phyloP scores from a whole-genome alignment of 2,797 vertebrate genomes.

The Apogon hyalosoma region DNA sequence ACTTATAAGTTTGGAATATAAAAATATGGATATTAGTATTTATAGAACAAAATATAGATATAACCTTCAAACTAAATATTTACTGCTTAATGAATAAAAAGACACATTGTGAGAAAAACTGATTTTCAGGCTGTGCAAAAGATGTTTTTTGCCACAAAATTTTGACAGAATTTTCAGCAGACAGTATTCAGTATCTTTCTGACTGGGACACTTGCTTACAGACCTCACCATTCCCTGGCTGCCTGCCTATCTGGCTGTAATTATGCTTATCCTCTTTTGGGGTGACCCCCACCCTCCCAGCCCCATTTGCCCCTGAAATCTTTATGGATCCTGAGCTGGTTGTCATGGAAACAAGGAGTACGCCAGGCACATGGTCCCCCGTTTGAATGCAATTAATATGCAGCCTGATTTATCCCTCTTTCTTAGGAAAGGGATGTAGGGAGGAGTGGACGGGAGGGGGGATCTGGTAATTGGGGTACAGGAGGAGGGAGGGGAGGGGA shows the following conservation, averaged over 20 bases:
- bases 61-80: too few species aligned
- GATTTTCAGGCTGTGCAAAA: background rate
- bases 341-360: conserved; percentile 85
- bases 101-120: too few species aligned
- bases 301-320: conserved; percentile 77
- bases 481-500: conserved; percentile 35
- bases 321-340: conserved; percentile 80
- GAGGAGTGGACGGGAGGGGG: conserved; percentile 24
- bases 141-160: conserved; percentile 17
- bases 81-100: too few species aligned
- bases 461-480: conserved; percentile 56
- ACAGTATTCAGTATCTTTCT: conserved; percentile 41
- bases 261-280: conserved; percentile 83
- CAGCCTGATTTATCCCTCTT: conserved; percentile 77
- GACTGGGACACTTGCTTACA: conserved; percentile 60
- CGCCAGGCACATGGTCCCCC: conserved; percentile 71
- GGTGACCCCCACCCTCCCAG: conserved; percentile 69
- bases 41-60: too few species aligned
- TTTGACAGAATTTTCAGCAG: conserved; percentile 1
- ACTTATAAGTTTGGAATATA: too few species aligned
- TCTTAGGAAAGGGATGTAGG: conserved; percentile 51
- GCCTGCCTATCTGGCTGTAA: conserved; percentile 76
- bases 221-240: conserved; percentile 56
- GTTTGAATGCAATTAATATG: conserved; percentile 80
- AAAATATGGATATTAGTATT: too few species aligned